Evolutionary conservation across 1,140 invertebrate species (phyloP).

Genomic region (Drosophila baimaii): DNA sequence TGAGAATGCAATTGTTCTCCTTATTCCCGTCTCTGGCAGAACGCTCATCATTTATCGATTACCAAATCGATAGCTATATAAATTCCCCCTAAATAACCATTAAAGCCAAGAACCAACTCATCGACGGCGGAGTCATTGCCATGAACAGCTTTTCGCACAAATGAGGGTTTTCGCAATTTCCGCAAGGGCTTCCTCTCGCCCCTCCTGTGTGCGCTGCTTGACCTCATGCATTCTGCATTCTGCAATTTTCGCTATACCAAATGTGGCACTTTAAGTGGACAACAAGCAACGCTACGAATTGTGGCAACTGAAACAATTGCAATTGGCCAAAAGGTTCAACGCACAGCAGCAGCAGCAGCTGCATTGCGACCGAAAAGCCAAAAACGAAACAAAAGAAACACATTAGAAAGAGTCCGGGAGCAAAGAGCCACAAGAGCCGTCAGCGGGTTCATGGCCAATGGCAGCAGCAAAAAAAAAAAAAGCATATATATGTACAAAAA

Average conservation of each 20-base stretch:
- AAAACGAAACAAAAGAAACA: slow-evolving; percentile 76
- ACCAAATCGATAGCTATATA: slow-evolving; percentile 43
- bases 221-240: slow-evolving; percentile 46
- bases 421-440: slow-evolving; percentile 50
- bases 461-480: slow-evolving; percentile 22
- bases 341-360: slow-evolving; percentile 61
- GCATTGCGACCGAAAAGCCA: slow-evolving; percentile 53
- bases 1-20: slow-evolving; percentile 18
- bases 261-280: slow-evolving; percentile 72
- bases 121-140: slow-evolving; percentile 41
- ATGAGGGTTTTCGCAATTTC: slow-evolving; percentile 47
- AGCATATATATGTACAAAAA: not conserved
- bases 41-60: slow-evolving; percentile 48
- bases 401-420: slow-evolving; percentile 62
- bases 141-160: slow-evolving; percentile 45
- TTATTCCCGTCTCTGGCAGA: not conserved
- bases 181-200: slow-evolving; percentile 10
- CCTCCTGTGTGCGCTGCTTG: slow-evolving; percentile 23
- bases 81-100: slow-evolving; percentile 52
- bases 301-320: slow-evolving; percentile 61
- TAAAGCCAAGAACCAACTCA: slow-evolving; percentile 46
- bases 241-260: slow-evolving; percentile 66
- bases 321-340: slow-evolving; percentile 68
- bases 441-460: slow-evolving; percentile 61
- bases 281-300: slow-evolving; percentile 60